These are phyloP conservation scores for Zonotrichia leucophrys DNA, from an alignment of 2,113 vertebrate genomes.

Conservation along the genomic window DNA sequence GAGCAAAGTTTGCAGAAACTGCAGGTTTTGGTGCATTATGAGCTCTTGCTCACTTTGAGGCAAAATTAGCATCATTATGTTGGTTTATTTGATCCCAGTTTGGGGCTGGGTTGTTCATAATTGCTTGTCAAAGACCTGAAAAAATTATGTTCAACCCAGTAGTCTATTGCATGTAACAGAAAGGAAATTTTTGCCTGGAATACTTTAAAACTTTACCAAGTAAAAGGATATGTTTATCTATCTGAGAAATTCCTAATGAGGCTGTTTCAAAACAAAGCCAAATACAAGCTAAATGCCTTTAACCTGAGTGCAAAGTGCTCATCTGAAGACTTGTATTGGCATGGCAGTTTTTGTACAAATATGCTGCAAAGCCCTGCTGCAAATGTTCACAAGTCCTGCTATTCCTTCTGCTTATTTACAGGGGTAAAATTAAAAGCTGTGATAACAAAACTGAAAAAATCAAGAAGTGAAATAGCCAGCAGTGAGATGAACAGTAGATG, in stretches of 20 bases:
- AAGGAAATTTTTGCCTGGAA: not conserved
- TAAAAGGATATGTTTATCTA: not conserved
- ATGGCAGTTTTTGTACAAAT: not conserved
- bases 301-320: not conserved
- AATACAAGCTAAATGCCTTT: not conserved
- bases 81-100: not conserved
- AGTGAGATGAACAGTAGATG: not conserved
- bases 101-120: not conserved
- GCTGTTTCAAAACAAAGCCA: not conserved
- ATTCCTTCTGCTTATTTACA: not conserved
- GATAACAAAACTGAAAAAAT: not conserved
- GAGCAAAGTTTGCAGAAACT: not conserved
- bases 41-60: not conserved
- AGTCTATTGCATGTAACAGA: not conserved
- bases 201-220: not conserved
- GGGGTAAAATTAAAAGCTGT: not conserved
- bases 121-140: not conserved
- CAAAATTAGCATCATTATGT: not conserved
- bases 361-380: not conserved
- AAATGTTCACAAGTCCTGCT: not conserved
- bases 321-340: not conserved
- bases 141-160: not conserved
- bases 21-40: rapidly evolving
- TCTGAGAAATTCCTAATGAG: not conserved
- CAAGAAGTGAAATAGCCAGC: not conserved